Evolutionary conservation across 2,888 invertebrate species (phyloP).

Genomic region (Ferrisia virgata): DNA sequence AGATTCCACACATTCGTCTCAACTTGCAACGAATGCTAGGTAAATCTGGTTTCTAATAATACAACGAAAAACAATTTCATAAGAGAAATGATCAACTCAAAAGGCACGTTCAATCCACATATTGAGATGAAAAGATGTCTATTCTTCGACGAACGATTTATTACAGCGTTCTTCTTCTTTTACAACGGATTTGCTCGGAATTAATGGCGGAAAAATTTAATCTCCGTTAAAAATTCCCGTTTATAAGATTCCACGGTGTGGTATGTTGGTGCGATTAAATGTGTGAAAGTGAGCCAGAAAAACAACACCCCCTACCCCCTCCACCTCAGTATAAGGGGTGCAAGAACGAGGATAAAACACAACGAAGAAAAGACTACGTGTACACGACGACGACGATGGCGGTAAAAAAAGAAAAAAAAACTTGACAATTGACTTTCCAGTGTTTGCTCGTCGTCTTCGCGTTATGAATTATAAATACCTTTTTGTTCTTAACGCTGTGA

Average conservation of each 20-base stretch:
- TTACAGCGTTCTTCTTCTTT: not conserved
- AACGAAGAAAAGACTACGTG: not conserved
- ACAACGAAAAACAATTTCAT: not conserved
- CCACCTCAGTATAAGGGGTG: not conserved
- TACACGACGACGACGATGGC: not conserved
- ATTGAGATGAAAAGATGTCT: not conserved
- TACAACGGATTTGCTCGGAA: not conserved
- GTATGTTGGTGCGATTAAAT: not conserved
- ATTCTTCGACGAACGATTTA: not conserved
- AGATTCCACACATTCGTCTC: too few relatives aligned
- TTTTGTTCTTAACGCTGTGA: not conserved
- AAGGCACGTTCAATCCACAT: not conserved
- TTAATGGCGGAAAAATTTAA: not conserved
- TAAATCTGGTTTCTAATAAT: too few relatives aligned
- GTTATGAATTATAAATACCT: constrained; percentile 31
- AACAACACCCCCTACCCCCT: not conserved
- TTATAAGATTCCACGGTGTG: not conserved
- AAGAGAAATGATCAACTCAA: not conserved
- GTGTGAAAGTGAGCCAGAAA: not conserved
- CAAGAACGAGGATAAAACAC: not conserved
- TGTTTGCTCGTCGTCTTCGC: constrained; percentile 29
- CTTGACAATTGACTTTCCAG: constrained; percentile 27
- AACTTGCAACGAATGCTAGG: too few relatives aligned
- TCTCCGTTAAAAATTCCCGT: constrained; percentile 2
- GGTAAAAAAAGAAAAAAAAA: not conserved